Base-by-base conservation (phyloP, 2,797 vertebrate genomes). In the Peromyscus melanophrys region DNA sequence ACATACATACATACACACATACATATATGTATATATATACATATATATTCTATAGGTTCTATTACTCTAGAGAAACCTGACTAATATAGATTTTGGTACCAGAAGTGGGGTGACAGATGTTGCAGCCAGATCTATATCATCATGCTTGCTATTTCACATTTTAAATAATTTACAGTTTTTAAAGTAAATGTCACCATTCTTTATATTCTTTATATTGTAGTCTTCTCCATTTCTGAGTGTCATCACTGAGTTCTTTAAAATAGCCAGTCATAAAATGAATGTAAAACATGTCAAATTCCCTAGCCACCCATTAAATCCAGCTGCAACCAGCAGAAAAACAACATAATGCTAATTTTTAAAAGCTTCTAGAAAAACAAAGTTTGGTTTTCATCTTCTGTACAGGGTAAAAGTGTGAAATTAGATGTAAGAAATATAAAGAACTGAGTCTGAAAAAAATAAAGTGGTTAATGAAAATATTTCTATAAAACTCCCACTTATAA, bases 81-180 rank as follows among this genome's bases (percentile, higher is more conserved):
- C n/a, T 61, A 61, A 61, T 40, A 40, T 16, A 61, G n/a, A 61
- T 40, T 82, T 40, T 61, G 57, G 80, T 17, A 61, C 37, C 23
- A 82, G 27, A 82, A 40, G 52, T 57, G 13, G 6, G 57, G 57
- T 61, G 55, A 40, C 23, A 59, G 12, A 59, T 59, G 25, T 14
- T 25, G 6, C n/a, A 59, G 80, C n/a, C 23, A 40, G 80, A 82
- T 61, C 23, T 61, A n/a, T 59, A 59, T 14, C 37, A 59, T 37
- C 80, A 59, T 40, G 63, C 27, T 84, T 63, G 71, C 52, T 94
- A 86, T 65, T 86, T 10, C 11, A 94, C 9, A 83, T 96, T 97
- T 95, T 81, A 96, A 92, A 80, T 96, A 90, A 95, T 63, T 81
- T 76, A 89, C 17, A 59, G 63, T 78, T 34, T 87, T 94, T 55